Conservation (phyloP, 2,888 invertebrate species). For the Lymantria monacha region DNA sequence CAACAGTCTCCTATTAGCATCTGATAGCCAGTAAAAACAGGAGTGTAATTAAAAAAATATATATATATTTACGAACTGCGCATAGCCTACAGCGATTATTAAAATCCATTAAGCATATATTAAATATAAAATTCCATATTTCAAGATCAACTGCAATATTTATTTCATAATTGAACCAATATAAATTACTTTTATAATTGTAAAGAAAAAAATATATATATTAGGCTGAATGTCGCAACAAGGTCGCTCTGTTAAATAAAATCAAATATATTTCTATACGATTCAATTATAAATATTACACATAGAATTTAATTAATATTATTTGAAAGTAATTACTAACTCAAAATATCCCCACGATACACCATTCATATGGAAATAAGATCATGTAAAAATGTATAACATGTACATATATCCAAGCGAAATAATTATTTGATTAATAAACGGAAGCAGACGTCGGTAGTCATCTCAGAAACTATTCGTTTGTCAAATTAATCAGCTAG, state of each 20-base stretch:
- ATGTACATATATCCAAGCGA: neutral
- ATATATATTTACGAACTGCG: too few species aligned
- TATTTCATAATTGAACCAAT: slow-evolving; percentile 25
- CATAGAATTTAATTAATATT: neutral
- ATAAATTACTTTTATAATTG: slow-evolving; percentile 29
- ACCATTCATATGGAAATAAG: neutral
- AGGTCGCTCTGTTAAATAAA: slow-evolving; percentile 21
- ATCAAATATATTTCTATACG: slow-evolving; percentile 8
- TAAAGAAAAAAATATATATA: slow-evolving; percentile 19
- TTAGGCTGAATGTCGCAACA: slow-evolving; percentile 22
- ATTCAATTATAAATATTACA: neutral
- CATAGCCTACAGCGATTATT: too few species aligned
- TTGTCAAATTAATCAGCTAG: neutral
- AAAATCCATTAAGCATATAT: too few species aligned
- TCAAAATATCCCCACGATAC: neutral
- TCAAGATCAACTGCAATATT: slow-evolving; percentile 24
- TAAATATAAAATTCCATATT: slow-evolving; percentile 1
- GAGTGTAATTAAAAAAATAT: too few species aligned
- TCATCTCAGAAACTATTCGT: neutral
- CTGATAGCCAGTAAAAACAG: too few species aligned
- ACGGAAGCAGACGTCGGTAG: neutral
- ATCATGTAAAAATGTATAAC: neutral
- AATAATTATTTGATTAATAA: neutral
- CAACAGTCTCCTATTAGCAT: too few species aligned
- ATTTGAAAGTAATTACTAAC: neutral